Base-by-base conservation (phyloP, 2,888 invertebrate genomes). In the Coremacera marginata region DNA sequence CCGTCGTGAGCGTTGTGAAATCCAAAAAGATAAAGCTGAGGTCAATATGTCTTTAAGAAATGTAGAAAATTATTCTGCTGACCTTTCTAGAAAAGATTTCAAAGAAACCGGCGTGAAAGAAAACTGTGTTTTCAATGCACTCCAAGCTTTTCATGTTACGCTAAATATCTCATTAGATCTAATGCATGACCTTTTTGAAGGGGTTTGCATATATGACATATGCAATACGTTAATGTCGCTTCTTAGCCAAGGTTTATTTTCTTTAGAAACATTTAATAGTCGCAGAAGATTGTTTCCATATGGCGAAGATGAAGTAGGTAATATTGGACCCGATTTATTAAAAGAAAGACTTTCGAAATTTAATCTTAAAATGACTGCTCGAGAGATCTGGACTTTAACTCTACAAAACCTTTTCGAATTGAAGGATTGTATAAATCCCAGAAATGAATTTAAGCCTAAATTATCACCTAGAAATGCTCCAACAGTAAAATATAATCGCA, bases 261-360 rank as follows among this genome's bases (percentile, higher is more conserved):
- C 51, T 27, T 73, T 63, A 63, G 44, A 63, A 49, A 62, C 63
- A 51, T 74, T 74, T 31, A 74, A 74, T 63, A 63, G 74, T 52
- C 65, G 74, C 34, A 74, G 34, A 74, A 19, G 70, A 60, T 51
- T 73, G 34, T 78, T 77, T 37, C 60, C 65, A 16, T 78, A 67
- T 55, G 76, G 76, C 19, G 74, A 74, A 75, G 34, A 52, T 3
- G 76, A 78, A 44, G 65, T 70, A 27, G 74, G 76, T 9, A 77
- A 77, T 77, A 27, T 71, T 65, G 74, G 75, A 8, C 60, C 77
- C 5, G 74, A 72, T 67, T 25, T 70, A 71, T 63, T 14, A 73
- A 25, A 73, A 51, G 51, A 73, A 73, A 63, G 63, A 37, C 37
- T 37, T 37, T 7, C 37, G 8, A 37, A 37, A 37, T 37, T 37